phyloP scores from a whole-genome alignment of 1,140 invertebrate genomes.

The Adoxophyes honmai region DNA sequence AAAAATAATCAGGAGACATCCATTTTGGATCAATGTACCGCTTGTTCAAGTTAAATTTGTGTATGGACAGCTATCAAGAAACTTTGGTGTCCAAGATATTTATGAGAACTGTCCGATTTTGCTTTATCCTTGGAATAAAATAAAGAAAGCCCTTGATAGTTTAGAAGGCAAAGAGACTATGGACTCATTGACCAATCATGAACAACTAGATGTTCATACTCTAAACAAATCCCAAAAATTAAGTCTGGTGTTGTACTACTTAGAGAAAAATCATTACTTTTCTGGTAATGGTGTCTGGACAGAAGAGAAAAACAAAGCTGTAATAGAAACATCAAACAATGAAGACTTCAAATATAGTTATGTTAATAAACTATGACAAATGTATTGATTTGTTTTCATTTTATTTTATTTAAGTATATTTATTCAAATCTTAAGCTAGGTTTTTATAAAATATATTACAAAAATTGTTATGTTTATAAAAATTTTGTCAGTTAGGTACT shows the following conservation, averaged over 20 bases:
- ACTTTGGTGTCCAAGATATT: conserved; percentile 74
- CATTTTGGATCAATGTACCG: conserved; percentile 74
- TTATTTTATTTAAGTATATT: no score
- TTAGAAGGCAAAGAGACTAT: conserved; percentile 38
- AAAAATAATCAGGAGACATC: conserved; percentile 69
- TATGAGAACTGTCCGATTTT: conserved; percentile 75
- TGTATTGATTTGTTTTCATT: no score
- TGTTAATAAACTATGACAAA: not conserved
- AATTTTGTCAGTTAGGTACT: no score
- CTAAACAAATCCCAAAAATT: conserved; percentile 63
- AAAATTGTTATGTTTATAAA: no score
- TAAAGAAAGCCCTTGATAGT: conserved; percentile 40
- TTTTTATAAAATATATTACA: no score
- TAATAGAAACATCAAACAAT: not conserved
- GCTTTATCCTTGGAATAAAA: conserved; percentile 78
- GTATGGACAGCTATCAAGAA: conserved; percentile 61
- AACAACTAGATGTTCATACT: conserved; percentile 38
- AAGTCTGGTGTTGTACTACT: conserved; percentile 71
- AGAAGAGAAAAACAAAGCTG: conserved; percentile 49
- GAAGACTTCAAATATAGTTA: not conserved
- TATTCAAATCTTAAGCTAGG: no score
- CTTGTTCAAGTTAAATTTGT: conserved; percentile 72
- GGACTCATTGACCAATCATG: conserved; percentile 31
- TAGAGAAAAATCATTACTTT: conserved; percentile 77
- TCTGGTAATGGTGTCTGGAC: conserved; percentile 77